Percentiles rank a stretch among this genome's conserved stretches.
Conservation (phyloP, 2,888 invertebrate genomes). For the Sarcophaga rosellei region DNA sequence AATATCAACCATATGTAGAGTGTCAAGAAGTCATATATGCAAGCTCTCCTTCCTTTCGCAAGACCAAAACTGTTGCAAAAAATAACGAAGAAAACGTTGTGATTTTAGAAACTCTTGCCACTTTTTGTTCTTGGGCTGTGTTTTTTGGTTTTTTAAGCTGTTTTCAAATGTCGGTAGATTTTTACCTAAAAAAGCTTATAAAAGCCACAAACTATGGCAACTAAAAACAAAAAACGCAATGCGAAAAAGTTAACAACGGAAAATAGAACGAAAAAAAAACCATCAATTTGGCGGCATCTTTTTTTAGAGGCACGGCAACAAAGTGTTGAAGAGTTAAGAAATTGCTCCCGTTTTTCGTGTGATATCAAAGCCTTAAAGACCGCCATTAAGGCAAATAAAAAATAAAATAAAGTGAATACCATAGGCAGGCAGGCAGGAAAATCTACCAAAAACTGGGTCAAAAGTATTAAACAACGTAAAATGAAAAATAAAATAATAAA, state of each 20-base stretch:
- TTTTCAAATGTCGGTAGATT: not conserved
- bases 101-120: constrained; percentile 44
- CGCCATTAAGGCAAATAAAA: not conserved
- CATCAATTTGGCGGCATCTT: constrained; percentile 62
- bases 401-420: not conserved
- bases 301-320: constrained; percentile 34
- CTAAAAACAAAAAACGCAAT: not conserved
- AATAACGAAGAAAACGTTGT: constrained; percentile 11
- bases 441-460: constrained; percentile 44
- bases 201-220: constrained; percentile 24
- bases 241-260: not conserved
- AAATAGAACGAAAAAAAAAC: too few species aligned
- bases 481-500: too few species aligned
- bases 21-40: too few species aligned
- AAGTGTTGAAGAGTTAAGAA: constrained; percentile 59
- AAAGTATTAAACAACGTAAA: constrained; percentile 35
- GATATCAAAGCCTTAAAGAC: not conserved
- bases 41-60: not conserved
- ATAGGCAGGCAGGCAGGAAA: not conserved
- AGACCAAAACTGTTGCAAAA: not conserved
- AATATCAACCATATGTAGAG: too few species aligned
- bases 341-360: constrained; percentile 57
- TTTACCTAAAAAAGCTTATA: constrained; percentile 33
- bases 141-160: not conserved
- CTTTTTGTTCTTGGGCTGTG: constrained; percentile 27